Conservation (phyloP, 2,888 invertebrate genomes). For the Plemyria rubiginata region DNA sequence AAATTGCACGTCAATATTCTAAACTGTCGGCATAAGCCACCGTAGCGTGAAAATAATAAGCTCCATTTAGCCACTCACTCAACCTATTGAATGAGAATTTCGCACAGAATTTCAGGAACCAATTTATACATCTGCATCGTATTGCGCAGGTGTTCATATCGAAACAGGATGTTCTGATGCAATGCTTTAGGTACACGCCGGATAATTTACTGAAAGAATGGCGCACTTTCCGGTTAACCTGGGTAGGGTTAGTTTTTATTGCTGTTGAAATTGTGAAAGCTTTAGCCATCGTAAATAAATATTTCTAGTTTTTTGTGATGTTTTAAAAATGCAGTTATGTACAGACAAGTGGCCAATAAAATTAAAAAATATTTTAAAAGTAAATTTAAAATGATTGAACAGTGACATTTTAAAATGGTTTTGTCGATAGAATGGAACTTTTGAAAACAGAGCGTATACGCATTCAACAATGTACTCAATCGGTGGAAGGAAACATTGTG, state of each 20-base stretch:
- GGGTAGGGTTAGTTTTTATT: slow-evolving; percentile 21
- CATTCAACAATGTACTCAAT: no score
- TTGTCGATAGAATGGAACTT: no score
- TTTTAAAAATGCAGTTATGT: not conserved
- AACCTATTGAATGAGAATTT: not conserved
- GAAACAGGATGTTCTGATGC: slow-evolving; percentile 29
- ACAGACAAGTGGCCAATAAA: not conserved
- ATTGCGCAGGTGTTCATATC: slow-evolving; percentile 20
- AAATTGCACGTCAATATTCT: not conserved
- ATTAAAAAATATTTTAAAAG: no score
- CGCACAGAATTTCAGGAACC: not conserved
- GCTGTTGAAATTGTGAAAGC: slow-evolving; percentile 5
- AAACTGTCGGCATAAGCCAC: no score
- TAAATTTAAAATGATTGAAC: no score
- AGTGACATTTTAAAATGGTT: no score
- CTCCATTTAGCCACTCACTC: not conserved
- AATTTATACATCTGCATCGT: slow-evolving; percentile 12
- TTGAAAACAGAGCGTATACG: no score
- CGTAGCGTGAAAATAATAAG: not conserved
- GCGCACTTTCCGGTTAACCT: slow-evolving; percentile 26
- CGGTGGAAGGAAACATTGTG: no score
- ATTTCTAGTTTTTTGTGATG: not conserved
- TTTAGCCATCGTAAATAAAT: not conserved
- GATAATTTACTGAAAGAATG: slow-evolving; percentile 36
- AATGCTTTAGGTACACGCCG: slow-evolving; percentile 20